Conservation (phyloP, 2,888 invertebrate genomes). For the Phalangium opilio region DNA sequence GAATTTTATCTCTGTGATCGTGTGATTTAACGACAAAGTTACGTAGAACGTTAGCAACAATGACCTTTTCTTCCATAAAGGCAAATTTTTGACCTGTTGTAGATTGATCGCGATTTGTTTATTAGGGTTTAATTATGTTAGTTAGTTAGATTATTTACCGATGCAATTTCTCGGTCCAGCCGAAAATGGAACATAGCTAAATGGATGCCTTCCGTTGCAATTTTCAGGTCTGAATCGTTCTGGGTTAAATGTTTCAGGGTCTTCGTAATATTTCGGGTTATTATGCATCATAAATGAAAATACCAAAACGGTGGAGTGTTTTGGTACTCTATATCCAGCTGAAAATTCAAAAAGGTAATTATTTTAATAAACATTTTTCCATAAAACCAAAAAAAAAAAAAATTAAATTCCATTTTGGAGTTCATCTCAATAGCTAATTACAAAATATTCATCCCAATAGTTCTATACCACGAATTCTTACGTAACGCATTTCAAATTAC, state of each 20-base stretch:
- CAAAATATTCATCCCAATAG: no score
- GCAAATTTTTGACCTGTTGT: constrained; percentile 14
- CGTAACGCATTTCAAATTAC: no score
- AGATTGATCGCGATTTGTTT: no score
- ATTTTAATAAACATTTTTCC: background rate
- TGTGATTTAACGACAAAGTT: constrained; percentile 9
- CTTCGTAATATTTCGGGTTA: constrained; percentile 25
- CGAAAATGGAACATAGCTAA: constrained; percentile 30
- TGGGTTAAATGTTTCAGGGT: constrained; percentile 29
- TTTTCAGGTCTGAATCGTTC: constrained; percentile 28
- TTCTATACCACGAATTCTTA: no score
- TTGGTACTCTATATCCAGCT: constrained; percentile 19
- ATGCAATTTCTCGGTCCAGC: constrained; percentile 31
- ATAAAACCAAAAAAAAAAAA: no score
- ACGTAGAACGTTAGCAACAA: constrained; percentile 11
- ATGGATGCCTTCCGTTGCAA: constrained; percentile 25
- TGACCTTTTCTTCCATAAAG: constrained; percentile 11
- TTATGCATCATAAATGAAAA: constrained; percentile 23
- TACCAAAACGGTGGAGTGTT: constrained; percentile 19
- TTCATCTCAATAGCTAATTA: no score
- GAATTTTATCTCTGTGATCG: constrained; percentile 9
- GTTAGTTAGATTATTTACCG: constrained; percentile 25
- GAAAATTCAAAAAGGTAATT: background rate
- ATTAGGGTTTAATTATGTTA: no score
- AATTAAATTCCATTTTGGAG: no score